Evolutionary conservation across 2,797 vertebrate species (phyloP), one percentile per base, ranked within the genome.

Genomic region (Hybognathus amarus): DNA sequence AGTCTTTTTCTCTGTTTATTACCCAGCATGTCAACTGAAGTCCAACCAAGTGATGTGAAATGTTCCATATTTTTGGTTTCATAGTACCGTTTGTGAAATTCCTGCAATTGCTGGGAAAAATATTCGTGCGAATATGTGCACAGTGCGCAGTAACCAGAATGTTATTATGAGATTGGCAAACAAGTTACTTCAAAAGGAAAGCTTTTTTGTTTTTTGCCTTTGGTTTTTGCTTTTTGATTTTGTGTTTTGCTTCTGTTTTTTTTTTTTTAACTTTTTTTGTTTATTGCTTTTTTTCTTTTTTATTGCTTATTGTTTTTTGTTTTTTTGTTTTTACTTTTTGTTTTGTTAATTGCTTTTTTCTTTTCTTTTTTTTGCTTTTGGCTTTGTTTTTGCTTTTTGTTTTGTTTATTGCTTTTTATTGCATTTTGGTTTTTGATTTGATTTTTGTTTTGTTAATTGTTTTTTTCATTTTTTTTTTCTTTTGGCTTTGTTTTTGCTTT

Each of bases 21-120:
- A 33, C 47, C 11, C 30, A 52, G 52, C 40, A 45, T 36, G 4
- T 61, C 20, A 69, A 70, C 52, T 56, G 64, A 54, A 76, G 64
- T 76, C 63, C 27, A 83, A 76, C 38, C 5, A 86, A 75, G 69
- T 92, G 89, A 92, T 90, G 90, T 89, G 92, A 92, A 86, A 85
- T 88, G 87, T 86, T 89, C 82, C 4, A 84, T 86, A 90, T 88
- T 91, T 84, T 82, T 61, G 86, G 45, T 90, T 85, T 83, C 27
- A 27, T 79, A 50, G 50, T 68, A 13, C 67, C 30, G 22, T 50
- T 81, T 50, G 33, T 45, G 69, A 75, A 70, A 67, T 77, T 68
- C 38, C 47, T 77, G 66, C 80, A 68, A 73, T 83, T 50, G 67
- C 59, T 75, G 74, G 71, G 20, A 27, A 15, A 22, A 75, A 13